A percentile compares a stretch with the other conserved stretches of the same genome.
Evolutionary conservation across 2,797 vertebrate species (phyloP).

Genomic region (Semotilus atromaculatus): DNA sequence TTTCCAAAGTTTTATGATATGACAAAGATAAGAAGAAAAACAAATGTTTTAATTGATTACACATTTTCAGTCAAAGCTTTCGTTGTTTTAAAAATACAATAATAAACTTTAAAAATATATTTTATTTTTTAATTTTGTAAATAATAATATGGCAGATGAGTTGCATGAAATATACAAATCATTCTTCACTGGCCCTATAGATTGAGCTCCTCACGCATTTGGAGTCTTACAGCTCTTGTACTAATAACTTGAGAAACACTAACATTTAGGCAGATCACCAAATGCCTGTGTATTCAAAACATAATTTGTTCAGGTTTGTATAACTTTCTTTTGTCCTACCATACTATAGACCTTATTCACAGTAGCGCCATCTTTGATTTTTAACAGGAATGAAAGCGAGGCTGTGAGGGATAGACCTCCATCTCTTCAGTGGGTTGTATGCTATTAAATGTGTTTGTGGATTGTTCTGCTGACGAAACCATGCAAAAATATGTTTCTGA

Average conservation of each 20-base stretch:
- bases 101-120: neutral
- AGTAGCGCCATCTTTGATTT: no score
- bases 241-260: neutral
- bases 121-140: neutral
- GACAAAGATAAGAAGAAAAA: neutral
- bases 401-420: no score
- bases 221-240: neutral
- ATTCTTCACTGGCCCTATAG: no score
- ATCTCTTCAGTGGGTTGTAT: no score
- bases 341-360: no score
- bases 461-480: no score
- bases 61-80: neutral
- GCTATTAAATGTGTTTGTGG: no score
- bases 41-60: neutral
- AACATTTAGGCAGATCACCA: neutral
- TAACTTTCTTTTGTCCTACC: neutral
- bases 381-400: no score
- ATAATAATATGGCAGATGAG: neutral
- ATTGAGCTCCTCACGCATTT: neutral
- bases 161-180: no score
- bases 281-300: neutral
- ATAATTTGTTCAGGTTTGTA: neutral
- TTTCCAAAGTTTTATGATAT: neutral
- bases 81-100: neutral
- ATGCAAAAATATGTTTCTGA: no score